These are phyloP conservation scores for Pseudochirops corinnae DNA, from an alignment of 2,797 vertebrate genomes.

Conservation along the genomic window DNA sequence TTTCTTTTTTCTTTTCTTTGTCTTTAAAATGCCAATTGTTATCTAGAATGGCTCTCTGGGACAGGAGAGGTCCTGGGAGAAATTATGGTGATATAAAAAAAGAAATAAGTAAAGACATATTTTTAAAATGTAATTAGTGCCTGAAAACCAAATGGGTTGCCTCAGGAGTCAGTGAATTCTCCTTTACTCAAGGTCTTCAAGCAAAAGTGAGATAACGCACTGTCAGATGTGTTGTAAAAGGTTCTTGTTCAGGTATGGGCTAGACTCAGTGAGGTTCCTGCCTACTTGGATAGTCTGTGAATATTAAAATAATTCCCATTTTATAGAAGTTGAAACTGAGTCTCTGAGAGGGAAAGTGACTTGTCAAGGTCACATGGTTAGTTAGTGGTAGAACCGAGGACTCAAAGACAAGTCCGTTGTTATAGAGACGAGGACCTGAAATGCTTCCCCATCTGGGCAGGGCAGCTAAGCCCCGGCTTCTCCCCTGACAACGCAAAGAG, in stretches of 20 bases:
- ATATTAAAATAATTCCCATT: neutral
- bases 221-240: neutral
- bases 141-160: neutral
- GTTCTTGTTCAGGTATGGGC: neutral
- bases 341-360: neutral
- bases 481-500: neutral
- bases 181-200: neutral
- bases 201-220: neutral
- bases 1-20: neutral
- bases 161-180: neutral
- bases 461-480: neutral
- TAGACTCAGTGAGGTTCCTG: neutral
- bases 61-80: neutral
- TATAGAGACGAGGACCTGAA: neutral
- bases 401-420: neutral
- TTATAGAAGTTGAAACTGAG: neutral
- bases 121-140: neutral
- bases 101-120: neutral
- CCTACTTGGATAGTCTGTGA: neutral
- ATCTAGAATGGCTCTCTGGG: neutral
- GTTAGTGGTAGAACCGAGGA: neutral
- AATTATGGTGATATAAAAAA: neutral
- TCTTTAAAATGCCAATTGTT: neutral
- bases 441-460: neutral
- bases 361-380: neutral